Evolutionary conservation across 2,797 vertebrate genomes (phyloP), one percentile per base, ranked within the genome.

Genomic region (Echiichthys vipera): DNA sequence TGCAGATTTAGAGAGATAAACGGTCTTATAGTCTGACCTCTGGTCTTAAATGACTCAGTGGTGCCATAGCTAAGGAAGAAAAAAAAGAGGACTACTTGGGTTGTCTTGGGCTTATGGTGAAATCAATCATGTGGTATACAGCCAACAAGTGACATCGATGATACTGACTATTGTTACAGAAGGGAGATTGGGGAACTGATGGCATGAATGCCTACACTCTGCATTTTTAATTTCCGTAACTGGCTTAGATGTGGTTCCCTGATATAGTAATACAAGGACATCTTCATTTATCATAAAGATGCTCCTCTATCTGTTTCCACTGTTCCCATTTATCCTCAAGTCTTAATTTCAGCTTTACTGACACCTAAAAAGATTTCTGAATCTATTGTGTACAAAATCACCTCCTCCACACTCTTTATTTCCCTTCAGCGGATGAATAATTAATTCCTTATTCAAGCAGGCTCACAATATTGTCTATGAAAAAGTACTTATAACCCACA

Each of bases 391-490:
- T 80, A 88, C 77, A 64, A 82, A 80, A 85, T 82, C 68, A 78
- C 72, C 75, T 77, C 67, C 80, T 59, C 73, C 62, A 30, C 74
- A 77, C 66, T 84, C 77, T 88, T 87, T 84, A 87, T 88, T 83
- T 86, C 53, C 85, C 72, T 71, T 69, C 76, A 75, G 69, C 37
- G 62, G 83, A 89, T 91, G 88, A 93, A 93, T 92, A 91, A 93
- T 93, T 90, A 88, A 90, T 92, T 87, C 61, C 64, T 84, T 77
- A 84, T 88, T 91, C 85, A 88, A 79, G 84, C 84, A 62, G 75
- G 71, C 66, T 87, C 87, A 76, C 86, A 90, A 77, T 87, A 88
- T 88, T 91, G 86, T 84, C 84, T 83, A 18, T 78, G 80, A 91
- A 83, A 64, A 69, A 83, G 81, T 82, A 74, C 84, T 86, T 79